phyloP scores from a whole-genome alignment of 1,140 invertebrate genomes.

The Penaeus chinensis region DNA sequence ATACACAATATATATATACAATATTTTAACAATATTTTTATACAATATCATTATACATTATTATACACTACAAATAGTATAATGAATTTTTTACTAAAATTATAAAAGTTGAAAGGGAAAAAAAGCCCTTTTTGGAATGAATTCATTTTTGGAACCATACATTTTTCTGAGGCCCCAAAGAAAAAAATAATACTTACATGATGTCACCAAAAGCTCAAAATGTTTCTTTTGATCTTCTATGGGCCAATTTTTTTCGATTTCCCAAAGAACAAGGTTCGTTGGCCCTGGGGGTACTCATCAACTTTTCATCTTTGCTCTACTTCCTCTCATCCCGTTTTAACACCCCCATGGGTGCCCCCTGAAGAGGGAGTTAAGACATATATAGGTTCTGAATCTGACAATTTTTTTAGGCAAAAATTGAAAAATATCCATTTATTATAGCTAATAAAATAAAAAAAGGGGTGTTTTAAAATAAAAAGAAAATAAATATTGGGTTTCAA shows the following conservation, averaged over 20 bases:
- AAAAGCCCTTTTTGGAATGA: background rate
- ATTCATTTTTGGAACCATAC: background rate
- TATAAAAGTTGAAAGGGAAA: background rate
- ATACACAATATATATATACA: no score
- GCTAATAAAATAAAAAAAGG: no score
- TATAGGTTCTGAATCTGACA: no score
- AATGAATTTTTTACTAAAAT: background rate
- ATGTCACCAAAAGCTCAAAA: constrained; percentile 97
- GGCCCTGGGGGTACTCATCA: constrained; percentile 95
- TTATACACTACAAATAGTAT: background rate
- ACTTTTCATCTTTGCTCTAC: constrained; percentile 81
- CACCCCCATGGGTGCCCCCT: constrained; percentile 63
- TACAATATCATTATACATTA: background rate
- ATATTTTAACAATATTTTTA: no score
- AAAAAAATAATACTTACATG: constrained; percentile 74
- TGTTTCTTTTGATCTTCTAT: constrained; percentile 87
- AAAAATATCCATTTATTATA: no score
- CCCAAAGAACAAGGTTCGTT: constrained; percentile 88
- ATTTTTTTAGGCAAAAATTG: no score
- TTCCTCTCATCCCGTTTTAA: constrained; percentile 65
- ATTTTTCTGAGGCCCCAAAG: background rate
- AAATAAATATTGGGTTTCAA: no score
- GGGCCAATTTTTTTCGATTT: constrained; percentile 94
- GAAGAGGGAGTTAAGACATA: background rate
- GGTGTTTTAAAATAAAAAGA: no score